phyloP scores from a whole-genome alignment of 2,113 vertebrate genomes.

The Scytalopus superciliaris region DNA sequence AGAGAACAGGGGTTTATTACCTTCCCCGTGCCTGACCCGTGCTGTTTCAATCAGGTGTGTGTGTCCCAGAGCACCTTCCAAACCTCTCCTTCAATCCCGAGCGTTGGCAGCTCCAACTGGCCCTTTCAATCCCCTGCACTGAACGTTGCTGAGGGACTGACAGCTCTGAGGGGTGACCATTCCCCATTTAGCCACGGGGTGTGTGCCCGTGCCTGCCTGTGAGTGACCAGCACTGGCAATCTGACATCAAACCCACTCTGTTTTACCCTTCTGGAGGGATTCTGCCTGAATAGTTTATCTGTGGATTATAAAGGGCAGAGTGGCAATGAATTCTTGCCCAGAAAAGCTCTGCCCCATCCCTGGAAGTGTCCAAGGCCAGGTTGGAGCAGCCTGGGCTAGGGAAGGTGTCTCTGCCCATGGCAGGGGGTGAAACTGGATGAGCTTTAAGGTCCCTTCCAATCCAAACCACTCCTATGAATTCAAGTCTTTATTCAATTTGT shows the following conservation, averaged over 20 bases:
- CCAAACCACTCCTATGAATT: not conserved
- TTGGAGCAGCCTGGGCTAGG: not conserved
- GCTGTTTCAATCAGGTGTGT: not conserved
- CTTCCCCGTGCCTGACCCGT: not conserved
- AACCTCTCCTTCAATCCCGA: no score
- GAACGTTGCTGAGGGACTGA: constrained; percentile 29
- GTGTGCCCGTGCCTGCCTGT: not conserved
- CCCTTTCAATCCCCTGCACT: constrained; percentile 9
- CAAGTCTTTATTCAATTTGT: not conserved
- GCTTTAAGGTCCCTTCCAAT: not conserved
- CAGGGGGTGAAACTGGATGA: not conserved
- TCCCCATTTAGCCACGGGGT: constrained; percentile 24
- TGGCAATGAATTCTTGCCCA: not conserved
- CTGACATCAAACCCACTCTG: not conserved
- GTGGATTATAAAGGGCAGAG: not conserved
- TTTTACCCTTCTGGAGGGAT: not conserved
- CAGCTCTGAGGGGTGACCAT: not conserved
- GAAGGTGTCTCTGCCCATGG: not conserved
- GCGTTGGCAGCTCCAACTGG: constrained; percentile 8
- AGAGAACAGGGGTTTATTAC: not conserved
- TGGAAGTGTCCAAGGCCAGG: not conserved
- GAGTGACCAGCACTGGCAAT: not conserved
- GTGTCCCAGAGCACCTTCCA: not conserved
- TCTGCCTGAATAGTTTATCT: not conserved
- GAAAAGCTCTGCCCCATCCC: not conserved